phyloP scores from a whole-genome alignment of 2,797 vertebrate genomes.

The Helostoma temminkii region DNA sequence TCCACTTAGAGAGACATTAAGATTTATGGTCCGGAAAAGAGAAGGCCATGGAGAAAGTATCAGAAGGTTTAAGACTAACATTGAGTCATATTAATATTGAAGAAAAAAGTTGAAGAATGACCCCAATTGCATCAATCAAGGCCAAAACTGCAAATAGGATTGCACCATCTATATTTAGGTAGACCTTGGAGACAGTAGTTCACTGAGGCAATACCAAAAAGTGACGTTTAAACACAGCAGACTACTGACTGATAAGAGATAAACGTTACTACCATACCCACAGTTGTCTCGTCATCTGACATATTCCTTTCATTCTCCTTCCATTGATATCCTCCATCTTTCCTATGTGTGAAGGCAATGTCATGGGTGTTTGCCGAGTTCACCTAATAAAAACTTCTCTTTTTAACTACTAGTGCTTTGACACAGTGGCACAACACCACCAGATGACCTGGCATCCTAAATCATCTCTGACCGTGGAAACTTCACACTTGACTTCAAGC shows the following conservation, averaged over 20 bases:
- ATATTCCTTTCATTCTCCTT: too few species aligned
- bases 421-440: too few species aligned
- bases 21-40: conserved; percentile 65
- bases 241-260: too few species aligned
- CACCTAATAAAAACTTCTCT: neutral
- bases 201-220: neutral
- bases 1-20: conserved; percentile 74
- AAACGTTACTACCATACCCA: too few species aligned
- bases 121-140: neutral
- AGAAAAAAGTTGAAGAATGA: neutral
- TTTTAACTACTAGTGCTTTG: neutral
- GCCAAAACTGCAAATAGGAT: neutral
- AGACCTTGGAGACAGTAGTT: neutral
- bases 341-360: too few species aligned
- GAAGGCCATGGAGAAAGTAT: conserved; percentile 35
- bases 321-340: too few species aligned
- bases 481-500: too few species aligned
- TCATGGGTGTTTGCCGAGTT: too few species aligned
- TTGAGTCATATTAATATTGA: neutral
- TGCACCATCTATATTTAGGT: neutral
- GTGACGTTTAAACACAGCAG: too few species aligned
- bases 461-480: too few species aligned
- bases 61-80: neutral
- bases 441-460: too few species aligned
- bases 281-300: too few species aligned